A percentile compares a stretch with the other conserved stretches of the same genome.
Evolutionary conservation across 2,888 invertebrate species (phyloP).

Genomic region (Oscheius sp.): DNA sequence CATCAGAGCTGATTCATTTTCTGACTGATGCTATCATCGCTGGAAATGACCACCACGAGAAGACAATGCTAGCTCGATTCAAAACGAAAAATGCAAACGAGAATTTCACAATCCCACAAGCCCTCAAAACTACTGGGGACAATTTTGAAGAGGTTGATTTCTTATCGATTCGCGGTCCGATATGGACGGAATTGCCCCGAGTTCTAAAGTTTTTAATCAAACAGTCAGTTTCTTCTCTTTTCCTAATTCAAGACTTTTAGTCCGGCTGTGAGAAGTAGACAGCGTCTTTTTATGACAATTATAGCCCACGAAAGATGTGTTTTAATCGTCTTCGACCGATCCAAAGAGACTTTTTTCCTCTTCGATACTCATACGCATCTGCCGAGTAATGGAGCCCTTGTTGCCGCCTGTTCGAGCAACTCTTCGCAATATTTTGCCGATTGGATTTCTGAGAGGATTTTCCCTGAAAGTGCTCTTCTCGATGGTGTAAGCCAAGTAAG

Average conservation of each 20-base stretch:
- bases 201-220: constrained; percentile 3
- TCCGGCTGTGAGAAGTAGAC: not conserved
- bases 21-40: constrained; percentile 2
- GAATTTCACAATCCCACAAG: constrained; percentile 17
- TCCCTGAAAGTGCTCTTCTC: not conserved
- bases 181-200: not conserved
- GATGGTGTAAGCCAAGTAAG: not conserved
- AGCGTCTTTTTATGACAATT: constrained; percentile 16
- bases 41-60: constrained; percentile 16
- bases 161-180: not conserved
- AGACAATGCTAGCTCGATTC: not conserved
- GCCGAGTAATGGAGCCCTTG: not conserved
- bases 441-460: constrained; percentile 7
- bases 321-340: constrained; percentile 15
- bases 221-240: not conserved
- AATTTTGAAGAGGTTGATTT: constrained; percentile 22
- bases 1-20: not conserved
- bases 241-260: not conserved
- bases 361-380: constrained; percentile 19
- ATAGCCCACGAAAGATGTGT: constrained; percentile 19
- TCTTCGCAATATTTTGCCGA: not conserved
- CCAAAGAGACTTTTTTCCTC: not conserved
- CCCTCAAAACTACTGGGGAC: not conserved
- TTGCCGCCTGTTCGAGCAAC: not conserved
- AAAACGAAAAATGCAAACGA: not conserved